Percentiles rank a stretch among this genome's conserved stretches.
Conservation (phyloP, 1,140 invertebrate genomes). For the Ceratosolen fusciceps region DNA sequence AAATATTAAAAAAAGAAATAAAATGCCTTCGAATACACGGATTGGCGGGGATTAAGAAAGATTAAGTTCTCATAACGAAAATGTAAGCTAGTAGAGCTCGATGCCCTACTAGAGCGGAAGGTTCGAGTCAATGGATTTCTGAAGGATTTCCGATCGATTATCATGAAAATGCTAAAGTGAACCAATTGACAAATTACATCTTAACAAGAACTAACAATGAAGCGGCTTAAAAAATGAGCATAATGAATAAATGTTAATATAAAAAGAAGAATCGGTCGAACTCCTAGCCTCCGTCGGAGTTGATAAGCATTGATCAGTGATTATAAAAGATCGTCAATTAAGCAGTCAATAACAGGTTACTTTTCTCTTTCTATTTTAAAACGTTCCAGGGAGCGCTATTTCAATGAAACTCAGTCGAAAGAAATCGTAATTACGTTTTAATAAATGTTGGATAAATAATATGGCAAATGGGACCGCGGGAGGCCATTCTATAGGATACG, state of each 20-base stretch:
- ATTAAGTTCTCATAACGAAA: conserved; percentile 42
- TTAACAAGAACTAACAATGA: background rate
- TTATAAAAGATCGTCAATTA: background rate
- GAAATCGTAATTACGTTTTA: background rate
- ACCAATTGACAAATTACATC: conserved; percentile 20
- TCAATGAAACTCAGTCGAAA: too few relatives aligned
- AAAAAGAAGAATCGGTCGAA: background rate
- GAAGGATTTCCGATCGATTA: conserved; percentile 45
- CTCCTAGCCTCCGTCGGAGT: background rate
- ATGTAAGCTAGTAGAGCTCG: background rate
- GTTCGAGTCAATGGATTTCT: conserved; percentile 37
- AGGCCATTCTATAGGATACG: too few relatives aligned
- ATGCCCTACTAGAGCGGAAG: background rate
- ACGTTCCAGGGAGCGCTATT: background rate
- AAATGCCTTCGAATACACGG: conserved; percentile 28
- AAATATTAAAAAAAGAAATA: background rate
- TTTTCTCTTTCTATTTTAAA: background rate
- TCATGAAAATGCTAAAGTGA: conserved; percentile 33
- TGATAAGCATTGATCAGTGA: background rate
- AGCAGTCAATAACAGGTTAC: background rate
- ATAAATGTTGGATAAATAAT: background rate
- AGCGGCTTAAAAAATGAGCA: background rate
- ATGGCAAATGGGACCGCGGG: too few relatives aligned
- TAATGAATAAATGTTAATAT: conserved; percentile 14
- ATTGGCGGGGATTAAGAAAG: conserved; percentile 25